Base-by-base conservation (phyloP, 2,113 vertebrate species). In the Nesogale talazaci region DNA sequence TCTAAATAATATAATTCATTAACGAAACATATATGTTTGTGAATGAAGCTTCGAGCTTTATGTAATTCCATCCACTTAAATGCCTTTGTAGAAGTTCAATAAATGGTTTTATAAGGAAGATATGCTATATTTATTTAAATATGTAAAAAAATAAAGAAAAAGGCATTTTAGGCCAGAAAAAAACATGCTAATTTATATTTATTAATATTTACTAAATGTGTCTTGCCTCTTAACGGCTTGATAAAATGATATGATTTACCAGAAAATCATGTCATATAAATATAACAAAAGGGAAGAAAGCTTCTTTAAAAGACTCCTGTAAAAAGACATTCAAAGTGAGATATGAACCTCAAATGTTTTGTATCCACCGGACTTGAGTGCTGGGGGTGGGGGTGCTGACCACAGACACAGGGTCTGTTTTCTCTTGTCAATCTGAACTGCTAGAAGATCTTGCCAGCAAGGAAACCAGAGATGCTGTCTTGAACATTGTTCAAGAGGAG, bases 401-500 rank as follows among this genome's bases (percentile, higher is more conserved):
- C 57, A 1, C 36, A 83, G 77, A 87, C 10, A 40, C 29, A 29
- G 27, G 57, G 36, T 82, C 56, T 75, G 25, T 46, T 83, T 79
- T 80, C 76, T 70, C 69, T 56, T 65, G 25, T n/a, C 90, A 56
- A 0, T 0, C 42, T n/a, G 67, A 81, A 81, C 23, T 74, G 69
- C 80, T 82, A 72, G 61, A 34, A 63, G 36, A 86, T 70, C 31
- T 29, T 20, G 79, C 16, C 57, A 52, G 69, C 46, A 77, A 82
- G 67, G 88, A 92, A 94, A 85, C 61, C 3, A 57, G 27, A 74
- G 52, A 52, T 88, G 25, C 76, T 65, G 31, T 69, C 56, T 88
- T 77, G 80, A 88, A 85, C 72, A 46, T 52, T 38, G 20, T 88
- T 93, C 87, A 82, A 88, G 69, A 84, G 25, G 79, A 94, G 81